These are phyloP conservation scores for Penaeus japonicus DNA, from an alignment of 1,140 invertebrate species.

Conservation along the genomic window DNA sequence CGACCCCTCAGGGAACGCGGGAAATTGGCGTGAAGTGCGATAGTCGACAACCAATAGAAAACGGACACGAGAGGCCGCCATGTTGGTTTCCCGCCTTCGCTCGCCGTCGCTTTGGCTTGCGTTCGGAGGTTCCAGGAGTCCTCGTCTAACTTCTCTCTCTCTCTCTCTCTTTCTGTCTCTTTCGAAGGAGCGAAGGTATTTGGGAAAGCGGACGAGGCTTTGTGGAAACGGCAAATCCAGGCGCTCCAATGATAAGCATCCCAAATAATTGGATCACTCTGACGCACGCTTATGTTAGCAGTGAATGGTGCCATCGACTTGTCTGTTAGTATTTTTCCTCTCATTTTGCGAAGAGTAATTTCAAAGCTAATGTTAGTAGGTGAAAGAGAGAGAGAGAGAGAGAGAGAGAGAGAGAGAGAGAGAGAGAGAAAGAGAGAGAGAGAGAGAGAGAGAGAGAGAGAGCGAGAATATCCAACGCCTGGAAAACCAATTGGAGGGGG, in stretches of 20 bases:
- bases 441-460: too few relatives aligned
- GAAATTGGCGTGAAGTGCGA: conserved; percentile 25
- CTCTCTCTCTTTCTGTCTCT: too few relatives aligned
- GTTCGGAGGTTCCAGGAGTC: not conserved
- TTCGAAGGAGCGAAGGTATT: not conserved
- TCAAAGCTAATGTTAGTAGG: too few relatives aligned
- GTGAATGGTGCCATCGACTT: not conserved
- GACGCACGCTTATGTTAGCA: conserved; percentile 11
- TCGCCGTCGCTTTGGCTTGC: not conserved
- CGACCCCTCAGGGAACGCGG: conserved; percentile 25
- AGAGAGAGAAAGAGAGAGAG: too few relatives aligned
- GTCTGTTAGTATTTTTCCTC: not conserved
- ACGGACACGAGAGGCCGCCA: conserved; percentile 29
- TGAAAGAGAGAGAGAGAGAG: too few relatives aligned
- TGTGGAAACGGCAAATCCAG: conserved; percentile 20
- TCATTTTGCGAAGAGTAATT: too few relatives aligned
- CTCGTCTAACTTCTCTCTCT: too few relatives aligned
- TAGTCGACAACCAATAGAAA: conserved; percentile 41
- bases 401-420: too few relatives aligned
- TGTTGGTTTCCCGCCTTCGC: conserved; percentile 15
- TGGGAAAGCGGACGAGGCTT: not conserved
- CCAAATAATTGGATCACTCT: conserved; percentile 39
- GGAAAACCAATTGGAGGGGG: too few relatives aligned
- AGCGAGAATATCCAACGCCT: too few relatives aligned
- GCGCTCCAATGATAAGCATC: conserved; percentile 36